Conservation (phyloP, 2,797 vertebrate species). For the Neosilurus hyrtlii region DNA sequence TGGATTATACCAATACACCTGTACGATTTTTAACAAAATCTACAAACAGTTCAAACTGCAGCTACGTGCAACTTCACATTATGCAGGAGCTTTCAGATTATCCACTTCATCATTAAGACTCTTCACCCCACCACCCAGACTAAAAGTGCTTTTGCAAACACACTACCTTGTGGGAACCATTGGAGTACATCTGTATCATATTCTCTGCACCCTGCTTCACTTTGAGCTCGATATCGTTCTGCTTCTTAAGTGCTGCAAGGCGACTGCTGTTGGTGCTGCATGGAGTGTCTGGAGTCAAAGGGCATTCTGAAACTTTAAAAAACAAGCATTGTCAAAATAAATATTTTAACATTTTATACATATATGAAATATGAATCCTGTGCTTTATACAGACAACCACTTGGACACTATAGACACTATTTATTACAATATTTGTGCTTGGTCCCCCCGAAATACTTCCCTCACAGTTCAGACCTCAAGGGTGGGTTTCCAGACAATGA, state of each 20-base stretch:
- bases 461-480: constrained; percentile 2
- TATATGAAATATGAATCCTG: neutral
- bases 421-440: neutral
- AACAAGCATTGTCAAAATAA: neutral
- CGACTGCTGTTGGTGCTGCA: constrained; percentile 79
- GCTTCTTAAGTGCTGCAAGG: constrained; percentile 82
- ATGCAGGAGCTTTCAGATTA: neutral
- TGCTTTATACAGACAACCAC: neutral
- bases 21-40: constrained; percentile 7
- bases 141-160: neutral
- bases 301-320: constrained; percentile 70
- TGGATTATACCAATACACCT: constrained; percentile 6
- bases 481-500: constrained; percentile 17
- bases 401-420: no score
- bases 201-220: constrained; percentile 88
- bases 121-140: neutral
- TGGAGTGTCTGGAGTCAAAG: constrained; percentile 83
- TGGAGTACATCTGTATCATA: constrained; percentile 91
- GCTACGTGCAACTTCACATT: neutral
- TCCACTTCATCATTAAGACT: constrained; percentile 3
- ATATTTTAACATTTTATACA: no score
- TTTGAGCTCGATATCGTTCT: constrained; percentile 86
- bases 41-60: neutral
- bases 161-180: constrained; percentile 85
- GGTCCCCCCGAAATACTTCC: neutral